A percentile compares a stretch with the other conserved stretches of the same genome.
Conservation (phyloP, 1,140 invertebrate genomes). For the Zophobas morio region DNA sequence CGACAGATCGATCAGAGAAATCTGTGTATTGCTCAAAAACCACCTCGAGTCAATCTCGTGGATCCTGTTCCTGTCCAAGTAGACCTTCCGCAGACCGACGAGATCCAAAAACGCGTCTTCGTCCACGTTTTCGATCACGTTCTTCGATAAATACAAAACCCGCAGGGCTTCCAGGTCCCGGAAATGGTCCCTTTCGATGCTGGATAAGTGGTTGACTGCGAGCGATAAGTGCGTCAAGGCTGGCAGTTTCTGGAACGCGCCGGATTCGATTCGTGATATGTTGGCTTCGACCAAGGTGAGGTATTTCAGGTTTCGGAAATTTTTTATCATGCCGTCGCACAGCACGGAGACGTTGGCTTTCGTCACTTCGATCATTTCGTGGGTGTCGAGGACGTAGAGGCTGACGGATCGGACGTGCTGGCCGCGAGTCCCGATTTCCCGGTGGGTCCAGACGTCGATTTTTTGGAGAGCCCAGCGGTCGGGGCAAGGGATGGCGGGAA, state of each 20-base stretch:
- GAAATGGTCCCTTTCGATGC: slow-evolving; percentile 52
- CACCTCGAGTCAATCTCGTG: slow-evolving; percentile 22
- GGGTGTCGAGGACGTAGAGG: slow-evolving; percentile 52
- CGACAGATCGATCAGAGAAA: slow-evolving; percentile 22
- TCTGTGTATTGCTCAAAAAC: slow-evolving; percentile 9
- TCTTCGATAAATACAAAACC: slow-evolving; percentile 54
- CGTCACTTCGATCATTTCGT: slow-evolving; percentile 50
- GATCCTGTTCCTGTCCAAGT: slow-evolving; percentile 57
- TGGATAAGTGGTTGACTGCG: slow-evolving; percentile 53
- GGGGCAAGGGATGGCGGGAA: neutral
- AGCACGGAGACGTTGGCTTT: slow-evolving; percentile 53
- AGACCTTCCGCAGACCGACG: slow-evolving; percentile 47
- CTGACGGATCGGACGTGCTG: slow-evolving; percentile 1
- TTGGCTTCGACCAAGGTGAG: slow-evolving; percentile 54
- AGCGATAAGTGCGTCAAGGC: slow-evolving; percentile 53
- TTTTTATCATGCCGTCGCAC: slow-evolving; percentile 57
- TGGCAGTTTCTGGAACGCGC: slow-evolving; percentile 54
- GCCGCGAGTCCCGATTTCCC: slow-evolving; percentile 10
- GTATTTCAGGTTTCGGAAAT: slow-evolving; percentile 50
- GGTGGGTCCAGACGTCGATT: slow-evolving; percentile 48
- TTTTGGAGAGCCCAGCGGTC: slow-evolving; percentile 15
- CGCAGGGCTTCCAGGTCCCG: slow-evolving; percentile 46
- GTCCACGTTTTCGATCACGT: slow-evolving; percentile 54
- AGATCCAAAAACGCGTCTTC: slow-evolving; percentile 50
- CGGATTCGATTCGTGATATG: slow-evolving; percentile 52